Evolutionary conservation across 2,888 invertebrate genomes (phyloP).

Genomic region (Liodrosophila aerea): DNA sequence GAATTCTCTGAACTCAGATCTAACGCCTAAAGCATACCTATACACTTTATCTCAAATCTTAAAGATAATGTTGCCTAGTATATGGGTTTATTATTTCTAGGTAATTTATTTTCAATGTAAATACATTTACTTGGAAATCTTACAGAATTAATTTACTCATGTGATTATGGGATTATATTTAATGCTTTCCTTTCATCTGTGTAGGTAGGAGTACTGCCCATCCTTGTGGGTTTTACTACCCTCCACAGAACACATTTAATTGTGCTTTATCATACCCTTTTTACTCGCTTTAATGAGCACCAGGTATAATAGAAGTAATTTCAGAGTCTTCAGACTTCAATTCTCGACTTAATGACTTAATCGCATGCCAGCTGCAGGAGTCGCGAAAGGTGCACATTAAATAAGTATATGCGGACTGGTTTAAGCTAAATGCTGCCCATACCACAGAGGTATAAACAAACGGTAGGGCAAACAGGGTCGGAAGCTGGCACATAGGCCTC

Average conservation of each 20-base stretch:
- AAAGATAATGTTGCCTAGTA: no score
- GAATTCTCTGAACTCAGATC: no score
- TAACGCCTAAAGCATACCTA: no score
- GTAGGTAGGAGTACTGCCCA: no score
- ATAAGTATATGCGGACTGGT: slow-evolving; percentile 3
- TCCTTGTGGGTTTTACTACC: no score
- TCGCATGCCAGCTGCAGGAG: slow-evolving; percentile 33
- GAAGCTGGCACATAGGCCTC: slow-evolving; percentile 29
- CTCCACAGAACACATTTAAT: neutral
- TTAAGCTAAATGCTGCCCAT: slow-evolving; percentile 10
- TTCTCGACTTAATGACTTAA: slow-evolving; percentile 42
- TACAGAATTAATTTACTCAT: no score
- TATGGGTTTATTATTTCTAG: no score
- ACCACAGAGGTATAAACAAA: slow-evolving; percentile 11
- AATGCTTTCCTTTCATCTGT: no score
- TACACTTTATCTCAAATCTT: no score
- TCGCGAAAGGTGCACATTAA: neutral
- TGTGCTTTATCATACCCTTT: neutral
- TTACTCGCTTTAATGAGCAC: neutral
- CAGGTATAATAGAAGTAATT: slow-evolving; percentile 17
- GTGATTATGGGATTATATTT: no score
- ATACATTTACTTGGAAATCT: no score
- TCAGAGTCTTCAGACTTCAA: slow-evolving; percentile 12
- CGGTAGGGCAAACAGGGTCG: neutral
- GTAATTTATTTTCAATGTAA: no score